These are phyloP conservation scores for Catocala nupta DNA, from an alignment of 2,888 invertebrate species.

Conservation along the genomic window DNA sequence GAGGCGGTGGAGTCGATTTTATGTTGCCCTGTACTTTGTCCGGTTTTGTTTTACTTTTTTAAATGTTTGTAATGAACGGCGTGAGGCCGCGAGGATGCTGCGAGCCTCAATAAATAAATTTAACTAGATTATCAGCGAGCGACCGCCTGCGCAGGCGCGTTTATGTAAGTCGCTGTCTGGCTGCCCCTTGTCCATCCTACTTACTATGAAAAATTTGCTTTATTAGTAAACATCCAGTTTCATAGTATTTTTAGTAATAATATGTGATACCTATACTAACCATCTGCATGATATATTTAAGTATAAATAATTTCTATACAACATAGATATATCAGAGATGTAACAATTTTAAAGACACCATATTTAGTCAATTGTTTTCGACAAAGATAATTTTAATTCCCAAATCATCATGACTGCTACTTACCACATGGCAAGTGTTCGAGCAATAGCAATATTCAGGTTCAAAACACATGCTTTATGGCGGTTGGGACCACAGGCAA, in stretches of 20 bases:
- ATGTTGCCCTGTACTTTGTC: conserved; percentile 14
- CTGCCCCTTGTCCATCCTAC: background rate
- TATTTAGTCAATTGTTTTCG: too few species aligned
- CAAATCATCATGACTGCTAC: conserved; percentile 10
- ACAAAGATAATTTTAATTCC: too few species aligned
- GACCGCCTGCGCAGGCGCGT: conserved; percentile 51
- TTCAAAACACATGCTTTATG: conserved; percentile 63
- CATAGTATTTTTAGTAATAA: too few species aligned
- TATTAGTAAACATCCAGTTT: too few species aligned
- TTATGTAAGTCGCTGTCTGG: conserved; percentile 46
- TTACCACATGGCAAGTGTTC: conserved; percentile 13
- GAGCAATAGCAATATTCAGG: conserved; percentile 59
- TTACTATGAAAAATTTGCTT: too few species aligned
- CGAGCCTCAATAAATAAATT: conserved; percentile 73
- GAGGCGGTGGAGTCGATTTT: background rate
- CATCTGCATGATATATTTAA: too few species aligned
- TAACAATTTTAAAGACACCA: too few species aligned
- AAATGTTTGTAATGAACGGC: conserved; percentile 47
- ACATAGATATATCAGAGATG: too few species aligned
- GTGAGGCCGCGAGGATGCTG: conserved; percentile 55
- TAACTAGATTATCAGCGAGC: conserved; percentile 77
- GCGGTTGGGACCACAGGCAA: conserved; percentile 61
- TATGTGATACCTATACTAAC: too few species aligned
- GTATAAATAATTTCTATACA: too few species aligned
- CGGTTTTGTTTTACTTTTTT: conserved; percentile 41